Base-by-base conservation (phyloP, 2,797 vertebrate species). In the Danio jaintianensis region DNA sequence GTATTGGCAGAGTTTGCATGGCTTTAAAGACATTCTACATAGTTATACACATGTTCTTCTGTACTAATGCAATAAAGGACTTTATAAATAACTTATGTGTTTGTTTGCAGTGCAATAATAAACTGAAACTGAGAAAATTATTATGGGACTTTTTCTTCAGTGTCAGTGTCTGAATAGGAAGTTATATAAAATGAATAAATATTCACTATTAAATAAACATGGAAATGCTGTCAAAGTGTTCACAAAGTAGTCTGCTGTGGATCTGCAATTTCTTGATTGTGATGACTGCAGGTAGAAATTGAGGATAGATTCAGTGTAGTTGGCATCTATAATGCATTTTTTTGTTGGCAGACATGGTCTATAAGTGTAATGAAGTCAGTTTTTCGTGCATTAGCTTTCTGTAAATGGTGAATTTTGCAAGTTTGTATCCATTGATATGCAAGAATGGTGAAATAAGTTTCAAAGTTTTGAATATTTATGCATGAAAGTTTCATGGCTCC, bases 401-500 rank as follows among this genome's bases (percentile, higher is more conserved):
- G 0, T 56, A 56, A 56, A 58, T 56, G 18, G 6, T 22, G 52
- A 45, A 43, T 29, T 72, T 58, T 56, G 47, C 8, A 36, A 16
- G n/a, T 11, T 16, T 63, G 9, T 13, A 9, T 40, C 4, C 4
- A 15, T 52, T 64, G 22, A 66, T 77, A 13, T 74, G 9, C 47
- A 76, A 12, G 43, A 77, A 77, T 7, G 11, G 7, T 40, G 29
- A 29, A 29, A 29, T 29, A 58, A 48, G 45, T 45, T 48, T 69
- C 9, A 22, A 59, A 69, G 43, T 68, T 78, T 22, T 7, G 42
- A 78, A 40, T 78, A 43, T 77, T 79, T 66, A 48, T 52, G 29
- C n/a, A 38, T 48, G 42, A 73, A 80, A 40, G 59, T 63, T 80
- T 64, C 42, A 73, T 80, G 61, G 48, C 58, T 71, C 52, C 55